Base-by-base conservation (phyloP, 2,888 invertebrate species). In the Aleiodes alternator region DNA sequence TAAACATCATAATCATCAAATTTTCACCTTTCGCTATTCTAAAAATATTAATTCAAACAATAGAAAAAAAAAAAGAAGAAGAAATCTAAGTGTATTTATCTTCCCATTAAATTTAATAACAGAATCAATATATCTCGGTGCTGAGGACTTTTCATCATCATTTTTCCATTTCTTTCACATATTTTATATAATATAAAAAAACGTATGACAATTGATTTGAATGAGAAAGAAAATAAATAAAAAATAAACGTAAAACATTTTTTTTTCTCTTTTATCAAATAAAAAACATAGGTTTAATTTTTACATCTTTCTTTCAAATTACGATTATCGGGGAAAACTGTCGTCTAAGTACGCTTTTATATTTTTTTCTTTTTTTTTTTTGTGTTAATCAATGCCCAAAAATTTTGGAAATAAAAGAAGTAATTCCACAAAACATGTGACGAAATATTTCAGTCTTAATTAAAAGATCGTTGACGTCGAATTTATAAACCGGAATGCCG, bases 401-500 rank as follows among this genome's bases (percentile, higher is more conserved):
- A 72, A 59, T 38, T 76, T 69, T 70, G 69, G 12, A 59, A 55
- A 61, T 43, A 70, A 74, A 59, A 51, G 38, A 59, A 50, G 7
- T 29, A 71, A 50, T 43, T 43, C 14, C 12, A 38, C 53, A 56
- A 56, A 69, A 69, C 34, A 69, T 38, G 31, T 43, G 57, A 75
- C 68, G 69, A 76, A 66, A 68, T 76, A 68, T 69, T 57, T 72
- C 76, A 76, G 76, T 76, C 76, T 72, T 68, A 68, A 71, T 75
- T 56, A 75, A 72, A 75, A 70, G 23, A 75, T 72, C 59, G 59
- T 70, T 69, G 72, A 61, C 57, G 75, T 72, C 48, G 72, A 68
- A 72, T 76, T 76, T 53, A 69, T 69, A 69, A 76, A 51, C 69
- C 76, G 76, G 76, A 76, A 76, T 76, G 76, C 76, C 72, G 57